Percentiles rank a stretch among this genome's conserved stretches.
phyloP scores from a whole-genome alignment of 2,797 vertebrate species.

The Lutjanus campechanus region DNA sequence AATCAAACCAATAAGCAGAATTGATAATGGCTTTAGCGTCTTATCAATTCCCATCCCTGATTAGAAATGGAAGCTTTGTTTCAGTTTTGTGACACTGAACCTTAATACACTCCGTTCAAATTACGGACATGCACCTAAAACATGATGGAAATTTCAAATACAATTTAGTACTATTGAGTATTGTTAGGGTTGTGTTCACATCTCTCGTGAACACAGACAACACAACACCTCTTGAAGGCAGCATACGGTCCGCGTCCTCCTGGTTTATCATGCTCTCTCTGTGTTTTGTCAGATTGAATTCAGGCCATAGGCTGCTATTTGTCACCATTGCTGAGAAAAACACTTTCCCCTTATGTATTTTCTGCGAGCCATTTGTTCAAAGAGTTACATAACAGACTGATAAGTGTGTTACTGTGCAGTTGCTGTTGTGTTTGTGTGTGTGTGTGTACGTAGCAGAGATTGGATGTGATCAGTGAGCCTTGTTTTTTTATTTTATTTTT shows the following conservation, averaged over 20 bases:
- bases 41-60: too few species aligned
- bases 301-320: slow-evolving; percentile 34
- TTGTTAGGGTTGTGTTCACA: not conserved
- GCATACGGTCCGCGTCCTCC: not conserved
- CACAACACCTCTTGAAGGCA: not conserved
- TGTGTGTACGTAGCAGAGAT: slow-evolving; percentile 18
- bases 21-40: too few species aligned
- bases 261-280: not conserved
- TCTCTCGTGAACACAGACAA: not conserved
- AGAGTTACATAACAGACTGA: slow-evolving; percentile 25
- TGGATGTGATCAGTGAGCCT: slow-evolving; percentile 21
- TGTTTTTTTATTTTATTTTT: not conserved
- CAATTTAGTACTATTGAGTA: not conserved
- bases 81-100: not conserved
- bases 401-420: not conserved
- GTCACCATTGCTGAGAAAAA: slow-evolving; percentile 15
- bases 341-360: slow-evolving; percentile 17
- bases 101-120: not conserved
- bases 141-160: not conserved
- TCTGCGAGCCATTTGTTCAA: slow-evolving; percentile 31
- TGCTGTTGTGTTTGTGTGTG: not conserved
- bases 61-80: not conserved
- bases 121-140: not conserved
- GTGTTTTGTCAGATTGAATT: slow-evolving; percentile 22
- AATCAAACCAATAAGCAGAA: too few species aligned